Conservation (phyloP, 2,113 vertebrate genomes). For the Labeo catla region DNA sequence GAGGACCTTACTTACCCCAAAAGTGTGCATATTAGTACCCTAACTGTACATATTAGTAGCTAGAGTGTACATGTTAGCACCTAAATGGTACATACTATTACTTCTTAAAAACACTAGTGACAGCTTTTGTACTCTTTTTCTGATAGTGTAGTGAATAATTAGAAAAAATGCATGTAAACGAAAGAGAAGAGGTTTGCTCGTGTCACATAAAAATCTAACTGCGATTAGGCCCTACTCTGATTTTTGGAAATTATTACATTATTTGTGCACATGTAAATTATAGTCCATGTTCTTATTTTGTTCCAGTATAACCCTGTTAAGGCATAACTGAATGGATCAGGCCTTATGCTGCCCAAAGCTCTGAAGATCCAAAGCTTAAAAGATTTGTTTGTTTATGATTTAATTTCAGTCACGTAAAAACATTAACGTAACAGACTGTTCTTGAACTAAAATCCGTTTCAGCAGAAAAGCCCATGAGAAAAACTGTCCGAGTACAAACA, state of each 20-base stretch:
- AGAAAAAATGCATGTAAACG: background rate
- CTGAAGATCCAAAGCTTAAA: constrained; percentile 33
- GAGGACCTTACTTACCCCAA: background rate
- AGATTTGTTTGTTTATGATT: constrained; percentile 22
- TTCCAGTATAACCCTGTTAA: background rate
- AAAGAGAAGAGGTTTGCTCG: background rate
- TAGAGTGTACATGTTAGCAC: no score
- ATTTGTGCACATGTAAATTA: background rate
- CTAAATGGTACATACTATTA: no score
- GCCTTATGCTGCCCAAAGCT: constrained; percentile 12
- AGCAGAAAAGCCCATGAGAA: background rate
- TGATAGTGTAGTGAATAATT: no score
- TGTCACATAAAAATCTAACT: background rate
- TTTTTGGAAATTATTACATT: background rate
- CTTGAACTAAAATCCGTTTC: background rate
- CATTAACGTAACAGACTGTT: constrained; percentile 21
- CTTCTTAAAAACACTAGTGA: background rate
- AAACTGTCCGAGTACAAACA: constrained; percentile 1
- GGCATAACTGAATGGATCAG: constrained; percentile 3
- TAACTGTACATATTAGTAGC: no score
- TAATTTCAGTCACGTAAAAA: constrained; percentile 5
- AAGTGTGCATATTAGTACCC: background rate
- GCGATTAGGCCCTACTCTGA: background rate
- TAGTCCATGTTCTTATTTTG: background rate
- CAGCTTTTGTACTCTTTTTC: background rate